These are phyloP conservation scores for Adrianichthys oophorus DNA, from an alignment of 2,797 vertebrate genomes.

Conservation along the genomic window DNA sequence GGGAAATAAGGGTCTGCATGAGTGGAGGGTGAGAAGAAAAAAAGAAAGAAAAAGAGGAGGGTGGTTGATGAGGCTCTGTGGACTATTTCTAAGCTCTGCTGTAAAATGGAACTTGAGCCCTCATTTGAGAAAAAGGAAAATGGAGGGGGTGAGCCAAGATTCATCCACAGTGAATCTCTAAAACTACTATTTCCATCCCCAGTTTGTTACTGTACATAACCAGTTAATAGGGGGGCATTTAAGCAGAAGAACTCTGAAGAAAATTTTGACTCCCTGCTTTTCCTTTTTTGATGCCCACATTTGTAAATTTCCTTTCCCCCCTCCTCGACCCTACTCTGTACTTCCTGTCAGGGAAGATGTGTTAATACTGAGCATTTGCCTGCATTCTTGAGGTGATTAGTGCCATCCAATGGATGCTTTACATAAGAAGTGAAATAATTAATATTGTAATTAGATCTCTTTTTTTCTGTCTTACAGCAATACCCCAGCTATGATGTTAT, in stretches of 20 bases:
- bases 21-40: slow-evolving; percentile 61
- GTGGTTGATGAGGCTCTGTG: slow-evolving; percentile 58
- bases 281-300: slow-evolving; percentile 18
- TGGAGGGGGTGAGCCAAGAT: slow-evolving; percentile 33
- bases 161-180: slow-evolving; percentile 33
- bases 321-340: slow-evolving; percentile 28
- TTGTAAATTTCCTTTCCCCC: slow-evolving; percentile 57
- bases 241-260: slow-evolving; percentile 28
- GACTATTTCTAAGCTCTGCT: slow-evolving; percentile 53
- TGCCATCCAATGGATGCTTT: slow-evolving; percentile 61
- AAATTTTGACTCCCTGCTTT: slow-evolving; percentile 15
- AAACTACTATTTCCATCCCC: slow-evolving; percentile 37
- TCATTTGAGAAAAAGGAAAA: slow-evolving; percentile 47
- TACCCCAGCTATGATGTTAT: slow-evolving; percentile 56
- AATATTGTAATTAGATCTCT: slow-evolving; percentile 75
- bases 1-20: slow-evolving; percentile 63
- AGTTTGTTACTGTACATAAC: slow-evolving; percentile 35
- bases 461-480: slow-evolving; percentile 47
- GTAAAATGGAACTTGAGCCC: slow-evolving; percentile 61
- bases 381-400: slow-evolving; percentile 74
- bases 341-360: slow-evolving; percentile 70
- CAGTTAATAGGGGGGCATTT: slow-evolving; percentile 37
- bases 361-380: slow-evolving; percentile 77
- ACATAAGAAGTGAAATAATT: slow-evolving; percentile 78
- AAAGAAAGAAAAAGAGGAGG: slow-evolving; percentile 60